Percentiles rank a stretch among this genome's conserved stretches.
These are phyloP conservation scores for Anadara kagoshimensis DNA, from an alignment of 1,140 invertebrate genomes.

Conservation along the genomic window DNA sequence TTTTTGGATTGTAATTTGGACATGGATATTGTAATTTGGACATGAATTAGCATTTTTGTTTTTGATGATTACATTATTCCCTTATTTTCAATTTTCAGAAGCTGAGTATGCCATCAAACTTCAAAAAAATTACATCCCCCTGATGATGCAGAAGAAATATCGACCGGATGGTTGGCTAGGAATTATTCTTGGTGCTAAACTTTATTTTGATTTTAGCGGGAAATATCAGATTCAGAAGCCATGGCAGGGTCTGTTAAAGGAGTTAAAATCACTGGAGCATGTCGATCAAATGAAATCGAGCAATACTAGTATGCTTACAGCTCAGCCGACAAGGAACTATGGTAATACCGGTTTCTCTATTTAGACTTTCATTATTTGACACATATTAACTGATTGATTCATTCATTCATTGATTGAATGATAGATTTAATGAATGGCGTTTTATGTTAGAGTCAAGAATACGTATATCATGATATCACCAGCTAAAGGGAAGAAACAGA, in stretches of 20 bases:
- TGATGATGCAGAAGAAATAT: conserved; percentile 66
- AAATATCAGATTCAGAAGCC: conserved; percentile 63
- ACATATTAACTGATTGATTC: too few species aligned
- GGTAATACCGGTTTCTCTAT: too few species aligned
- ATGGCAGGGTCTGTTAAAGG: conserved; percentile 57
- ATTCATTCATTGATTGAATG: too few species aligned
- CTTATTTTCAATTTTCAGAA: conserved; percentile 49
- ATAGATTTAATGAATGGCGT: too few species aligned
- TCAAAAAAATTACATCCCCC: conserved; percentile 66
- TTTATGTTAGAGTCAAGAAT: too few species aligned
- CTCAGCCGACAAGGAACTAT: too few species aligned
- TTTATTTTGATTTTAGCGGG: conserved; percentile 68
- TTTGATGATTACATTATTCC: conserved; percentile 7
- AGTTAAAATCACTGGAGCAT: conserved; percentile 29
- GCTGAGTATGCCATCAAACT: conserved; percentile 69
- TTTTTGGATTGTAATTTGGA: too few species aligned
- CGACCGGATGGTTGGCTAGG: conserved; percentile 69
- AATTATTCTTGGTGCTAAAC: conserved; percentile 65
- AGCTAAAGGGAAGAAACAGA: too few species aligned
- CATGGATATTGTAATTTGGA: too few species aligned
- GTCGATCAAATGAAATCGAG: conserved; percentile 29
- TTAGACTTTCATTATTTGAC: too few species aligned
- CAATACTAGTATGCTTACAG: neutral
- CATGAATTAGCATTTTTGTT: too few species aligned
- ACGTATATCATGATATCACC: too few species aligned